Evolutionary conservation across 1,140 invertebrate genomes (phyloP), one percentile per base, ranked within the genome.

Genomic region (Penaeus indicus): DNA sequence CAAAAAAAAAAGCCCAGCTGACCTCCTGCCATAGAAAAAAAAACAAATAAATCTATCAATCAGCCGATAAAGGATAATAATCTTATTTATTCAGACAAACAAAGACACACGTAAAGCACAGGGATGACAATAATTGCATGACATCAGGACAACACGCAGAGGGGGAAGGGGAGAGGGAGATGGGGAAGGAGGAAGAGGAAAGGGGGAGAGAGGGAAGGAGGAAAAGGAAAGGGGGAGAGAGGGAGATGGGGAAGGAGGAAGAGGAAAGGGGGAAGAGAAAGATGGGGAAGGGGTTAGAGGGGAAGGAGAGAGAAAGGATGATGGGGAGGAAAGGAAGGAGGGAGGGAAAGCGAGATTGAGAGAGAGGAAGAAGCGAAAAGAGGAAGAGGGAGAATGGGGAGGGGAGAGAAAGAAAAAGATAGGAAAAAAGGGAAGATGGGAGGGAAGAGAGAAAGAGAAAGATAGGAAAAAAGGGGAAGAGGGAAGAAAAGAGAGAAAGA

Each of bases 391-490:
- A 67, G 18, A 18, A 16, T 13, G 16, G 25, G 18, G 8, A 8
- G 21, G 18, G 64, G 21, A 18, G 21, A 21, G 64, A n/a, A 18
- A 18, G 8, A 67, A 18, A 7, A 25, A 67, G 21, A 67, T 3
- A 38, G 38, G 38, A 5, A 38, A 3, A 3, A 5, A 5, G 5
- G 38, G 5, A 3, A n/a, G n/a, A 72, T 16, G n/a, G 25, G 19
- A 27, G 38, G 77, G 38, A 27, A 32, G 27, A 79, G 77, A 32
- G n/a, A 79, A 42, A 79, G 77, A 79, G 27, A 32, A 42, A 32
- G 77, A 32, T 25, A 79, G 77, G 38, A 18, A 79, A 42, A 79
- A 27, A 27, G 27, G 42, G 77, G 42, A 38, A 78, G 77, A 78
- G 27, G 38, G 78, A 47, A 32, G 38, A 80, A 47, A n/a, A 80